Base-by-base conservation (phyloP, 2,113 vertebrate species). In the Colinus virginianus region DNA sequence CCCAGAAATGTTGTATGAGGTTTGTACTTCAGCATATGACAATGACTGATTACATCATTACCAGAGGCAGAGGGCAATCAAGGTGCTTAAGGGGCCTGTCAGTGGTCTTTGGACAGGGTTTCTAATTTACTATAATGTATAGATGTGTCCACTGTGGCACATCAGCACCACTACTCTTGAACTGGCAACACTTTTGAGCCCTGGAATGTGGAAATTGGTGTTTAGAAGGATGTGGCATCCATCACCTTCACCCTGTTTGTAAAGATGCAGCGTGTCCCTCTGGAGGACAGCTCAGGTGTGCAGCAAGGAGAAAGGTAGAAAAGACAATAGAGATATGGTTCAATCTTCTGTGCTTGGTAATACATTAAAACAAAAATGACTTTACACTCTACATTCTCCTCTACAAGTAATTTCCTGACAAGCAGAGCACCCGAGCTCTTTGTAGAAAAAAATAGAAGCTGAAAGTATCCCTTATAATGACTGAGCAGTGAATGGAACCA, bases 171-270 rank as follows among this genome's bases (percentile, higher is more conserved):
- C 58, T 63, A 14, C 5, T 68, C 59, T 32, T 59, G 10, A n/a
- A 34, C 5, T 28, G 20, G 13, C 2, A 0, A n/a, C 0, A 0
- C 10, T 68, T 46, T 79, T 40, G 38, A 79, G 32, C 4, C 5
- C 15, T 34, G 61, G 26, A 77, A 85, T 0, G 0, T 23, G 16
- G 23, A 64, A 82, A 46, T 9, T 21, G 26, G 15, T 13, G 3
- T 8, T 86, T 69, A 78, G n/a, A 48, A 18, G 19, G 45, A 66
- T 34, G 36, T 76, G 25, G 15, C 30, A 43, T 62, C 16, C 79
- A 46, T 11, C 53, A 67, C 38, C 42, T 76, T 76, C 43, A 46
- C 6, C 7, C 11, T 51, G 12, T 45, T 40, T 66, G 21, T 14
- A 61, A 20, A 64, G 40, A 23, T 30, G 64, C 6, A 80, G 36